Evolutionary conservation across 2,113 vertebrate species (phyloP).

Genomic region (Calidris pygmaea): DNA sequence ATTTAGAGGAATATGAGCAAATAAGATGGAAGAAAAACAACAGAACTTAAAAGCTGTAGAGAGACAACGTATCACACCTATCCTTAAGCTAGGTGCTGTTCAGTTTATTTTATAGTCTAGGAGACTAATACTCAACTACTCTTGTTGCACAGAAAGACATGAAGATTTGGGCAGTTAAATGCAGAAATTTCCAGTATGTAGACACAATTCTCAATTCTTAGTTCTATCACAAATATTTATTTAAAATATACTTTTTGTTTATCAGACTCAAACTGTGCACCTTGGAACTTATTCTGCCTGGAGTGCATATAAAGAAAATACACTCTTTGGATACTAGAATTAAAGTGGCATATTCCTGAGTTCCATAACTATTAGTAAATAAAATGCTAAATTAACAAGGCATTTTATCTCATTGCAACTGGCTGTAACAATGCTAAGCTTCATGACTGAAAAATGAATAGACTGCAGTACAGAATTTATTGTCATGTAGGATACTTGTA

Average conservation of each 20-base stretch:
- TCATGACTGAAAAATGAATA: not conserved
- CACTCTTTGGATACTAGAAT: rapidly evolving
- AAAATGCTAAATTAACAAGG: not conserved
- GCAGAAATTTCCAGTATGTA: not conserved
- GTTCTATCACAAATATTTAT: not conserved
- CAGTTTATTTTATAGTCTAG: not conserved
- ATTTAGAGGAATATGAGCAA: not conserved
- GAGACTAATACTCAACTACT: not conserved
- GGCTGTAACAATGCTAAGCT: not conserved
- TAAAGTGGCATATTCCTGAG: not conserved
- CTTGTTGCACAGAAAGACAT: not conserved
- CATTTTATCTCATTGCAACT: not conserved
- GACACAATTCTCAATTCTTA: not conserved
- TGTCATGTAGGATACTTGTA: not conserved
- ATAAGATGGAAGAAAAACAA: not conserved
- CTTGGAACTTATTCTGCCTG: not conserved
- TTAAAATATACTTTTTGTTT: not conserved
- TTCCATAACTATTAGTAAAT: not conserved
- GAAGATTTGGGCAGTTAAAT: not conserved
- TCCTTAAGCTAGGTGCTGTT: not conserved
- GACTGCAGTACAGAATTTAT: not conserved
- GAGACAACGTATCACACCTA: not conserved
- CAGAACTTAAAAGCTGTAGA: not conserved
- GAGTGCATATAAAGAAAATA: not conserved
- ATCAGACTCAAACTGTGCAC: not conserved